Conservation (phyloP, 2,797 vertebrate genomes). For the Clarias fuscus region DNA sequence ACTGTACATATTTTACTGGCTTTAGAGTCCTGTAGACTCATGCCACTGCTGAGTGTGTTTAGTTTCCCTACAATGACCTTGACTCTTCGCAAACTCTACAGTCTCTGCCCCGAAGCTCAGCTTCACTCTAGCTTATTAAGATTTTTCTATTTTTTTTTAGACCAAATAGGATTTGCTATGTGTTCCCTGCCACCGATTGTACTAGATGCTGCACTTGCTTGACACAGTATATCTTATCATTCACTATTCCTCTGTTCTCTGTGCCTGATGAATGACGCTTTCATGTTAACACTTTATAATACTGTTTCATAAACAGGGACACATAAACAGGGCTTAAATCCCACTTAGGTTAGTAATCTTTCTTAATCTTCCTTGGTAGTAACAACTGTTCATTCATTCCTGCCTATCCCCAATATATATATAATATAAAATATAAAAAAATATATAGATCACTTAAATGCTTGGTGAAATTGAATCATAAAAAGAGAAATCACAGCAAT, state of each 20-base stretch:
- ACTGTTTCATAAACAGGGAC: background rate
- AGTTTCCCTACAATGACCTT: constrained; percentile 55
- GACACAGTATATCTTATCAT: constrained; percentile 34
- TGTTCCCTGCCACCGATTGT: constrained; percentile 61
- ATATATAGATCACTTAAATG: too few relatives aligned
- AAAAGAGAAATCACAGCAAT: too few relatives aligned
- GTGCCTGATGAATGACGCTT: background rate
- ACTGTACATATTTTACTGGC: background rate
- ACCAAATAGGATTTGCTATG: constrained; percentile 6
- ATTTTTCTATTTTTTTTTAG: background rate
- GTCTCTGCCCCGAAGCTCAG: constrained; percentile 37
- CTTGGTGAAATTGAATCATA: too few relatives aligned
- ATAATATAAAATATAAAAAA: too few relatives aligned
- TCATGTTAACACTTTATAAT: background rate
- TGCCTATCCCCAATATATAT: background rate
- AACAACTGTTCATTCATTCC: background rate
- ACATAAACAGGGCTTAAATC: background rate
- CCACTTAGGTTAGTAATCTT: background rate
- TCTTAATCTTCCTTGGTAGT: background rate
- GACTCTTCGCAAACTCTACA: constrained; percentile 46
- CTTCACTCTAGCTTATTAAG: constrained; percentile 2
- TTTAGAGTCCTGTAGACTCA: background rate
- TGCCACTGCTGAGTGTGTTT: background rate
- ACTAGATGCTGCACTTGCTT: constrained; percentile 52
- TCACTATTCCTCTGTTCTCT: background rate